Evolutionary conservation across 1,140 invertebrate species (phyloP), one percentile per base, ranked within the genome.

Genomic region (Akabosia matsudoensis): DNA sequence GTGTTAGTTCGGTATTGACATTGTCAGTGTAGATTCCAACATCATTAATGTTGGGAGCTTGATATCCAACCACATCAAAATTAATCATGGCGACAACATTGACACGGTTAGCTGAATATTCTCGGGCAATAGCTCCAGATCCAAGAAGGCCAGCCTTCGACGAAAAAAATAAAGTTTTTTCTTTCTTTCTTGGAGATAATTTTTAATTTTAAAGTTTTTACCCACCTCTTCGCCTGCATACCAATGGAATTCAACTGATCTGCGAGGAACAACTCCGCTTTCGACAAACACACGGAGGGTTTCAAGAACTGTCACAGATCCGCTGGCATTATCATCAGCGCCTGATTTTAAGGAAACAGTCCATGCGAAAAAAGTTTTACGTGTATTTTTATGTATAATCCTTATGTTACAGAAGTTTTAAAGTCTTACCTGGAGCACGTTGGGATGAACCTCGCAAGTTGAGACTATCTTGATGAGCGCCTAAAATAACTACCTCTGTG

Each of bases 191-290:
- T n/a, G n/a, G n/a, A n/a, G n/a, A n/a, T n/a, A n/a, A n/a, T n/a
- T n/a, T n/a, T n/a, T n/a, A 51, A n/a, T n/a, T n/a, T n/a, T n/a
- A n/a, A n/a, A n/a, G n/a, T n/a, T n/a, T n/a, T n/a, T n/a, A n/a
- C 77, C 77, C 0, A 75, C 71, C 33, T 79, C 78, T 56, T 79
- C 78, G 0, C 45, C 78, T 26, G 78, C 78, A 52, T 79, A 79
- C 78, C 78, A 79, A 4, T 79, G 78, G 33, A 79, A 79, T 34
- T 79, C 74, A 7, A 78, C n/a, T 2, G 74, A 61, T 33, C 74
- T 45, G 24, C 70, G 70, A 1, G 78, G 78, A 18, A 79, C 33
- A 24, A 76, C 45, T 2, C 74, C 54, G 22, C n/a, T 22, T 2
- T 1, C 52, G 22, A 79, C 37, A 54, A 79, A 61, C 1, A 64